Evolutionary conservation across 2,113 vertebrate genomes (phyloP), one percentile per base, ranked within the genome.

Genomic region (Hoplias malabaricus): DNA sequence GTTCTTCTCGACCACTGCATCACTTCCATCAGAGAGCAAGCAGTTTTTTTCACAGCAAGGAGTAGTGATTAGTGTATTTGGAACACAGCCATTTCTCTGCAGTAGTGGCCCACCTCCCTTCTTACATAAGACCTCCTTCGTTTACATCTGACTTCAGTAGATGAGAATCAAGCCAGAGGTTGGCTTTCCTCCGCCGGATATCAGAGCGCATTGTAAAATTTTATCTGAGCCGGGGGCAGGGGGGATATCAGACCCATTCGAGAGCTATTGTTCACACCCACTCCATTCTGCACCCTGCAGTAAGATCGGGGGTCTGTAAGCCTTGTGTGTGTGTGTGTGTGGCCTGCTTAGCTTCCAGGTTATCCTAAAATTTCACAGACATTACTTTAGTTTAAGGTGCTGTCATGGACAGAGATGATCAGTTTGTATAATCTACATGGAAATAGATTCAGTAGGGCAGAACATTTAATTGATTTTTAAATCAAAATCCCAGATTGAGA

Each of bases 111-210:
- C 57, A 40, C 40, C 38, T 43, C 21, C 43, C 75, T 19, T 29
- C 13, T 91, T 90, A 89, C 85, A 85, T 90, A 92, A 89, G 87
- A 72, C 85, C 82, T 82, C 84, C 84, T 87, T 84, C 87, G 89
- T 91, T 90, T 90, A 90, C 87, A 89, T 88, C 83, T 73, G 79
- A 87, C 91, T 91, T 92, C 88, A 91, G 90, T 89, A 90, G 89
- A 89, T 87, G 84, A 87, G 87, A 90, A 90, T 85, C 79, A 84
- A 80, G 86, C 84, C 71, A 82, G 85, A 85, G 87, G 83, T 87
- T 87, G 85, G 84, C 86, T 87, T 77, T 70, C 83, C 74, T 86
- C 86, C 82, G n/a, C 23, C 46, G 54, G 85, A 85, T 92, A 92
- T 90, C 91, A 91, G 91, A 91, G 91, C 87, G 79, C 66, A 88